These are phyloP conservation scores for Nesidiocoris tenuis DNA, from an alignment of 2,888 invertebrate species.

Conservation along the genomic window DNA sequence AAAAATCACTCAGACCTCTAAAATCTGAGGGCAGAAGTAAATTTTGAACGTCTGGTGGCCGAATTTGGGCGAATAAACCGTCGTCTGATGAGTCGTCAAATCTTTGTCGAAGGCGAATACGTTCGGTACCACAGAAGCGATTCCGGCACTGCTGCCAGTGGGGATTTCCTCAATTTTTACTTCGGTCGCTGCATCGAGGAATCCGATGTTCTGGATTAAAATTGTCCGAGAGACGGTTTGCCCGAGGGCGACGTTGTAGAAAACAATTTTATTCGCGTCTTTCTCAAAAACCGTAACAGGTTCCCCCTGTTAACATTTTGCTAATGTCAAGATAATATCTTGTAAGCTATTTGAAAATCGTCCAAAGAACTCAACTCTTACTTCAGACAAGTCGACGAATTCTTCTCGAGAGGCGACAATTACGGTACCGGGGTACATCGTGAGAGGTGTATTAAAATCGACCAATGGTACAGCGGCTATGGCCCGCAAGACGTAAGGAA, in stretches of 20 bases:
- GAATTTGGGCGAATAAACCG: conserved; percentile 10
- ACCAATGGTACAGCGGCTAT: conserved; percentile 1
- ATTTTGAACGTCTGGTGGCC: conserved; percentile 1
- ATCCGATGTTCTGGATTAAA: conserved; percentile 13
- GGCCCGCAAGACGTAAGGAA: conserved; percentile 6
- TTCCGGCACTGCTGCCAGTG: neutral
- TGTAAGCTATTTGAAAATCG: neutral
- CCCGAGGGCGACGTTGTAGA: conserved; percentile 25
- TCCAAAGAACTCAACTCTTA: too few species aligned
- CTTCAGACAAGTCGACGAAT: neutral
- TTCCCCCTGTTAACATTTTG: conserved; percentile 35
- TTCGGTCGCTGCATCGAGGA: conserved; percentile 8
- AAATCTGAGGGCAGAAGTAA: conserved; percentile 12
- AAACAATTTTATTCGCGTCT: conserved; percentile 14
- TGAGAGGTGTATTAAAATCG: neutral
- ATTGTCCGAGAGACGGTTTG: neutral
- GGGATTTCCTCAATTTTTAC: conserved; percentile 12
- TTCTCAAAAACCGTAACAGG: conserved; percentile 10
- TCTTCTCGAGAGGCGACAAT: conserved; percentile 8
- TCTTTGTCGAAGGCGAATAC: conserved; percentile 15
- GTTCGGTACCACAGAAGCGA: neutral
- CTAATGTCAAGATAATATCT: neutral
- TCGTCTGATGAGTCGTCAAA: neutral
- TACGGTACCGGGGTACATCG: conserved; percentile 12
- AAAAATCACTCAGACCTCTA: conserved; percentile 7